Conservation (phyloP, 1,140 invertebrate species). For the Tetragonula clypearis region DNA sequence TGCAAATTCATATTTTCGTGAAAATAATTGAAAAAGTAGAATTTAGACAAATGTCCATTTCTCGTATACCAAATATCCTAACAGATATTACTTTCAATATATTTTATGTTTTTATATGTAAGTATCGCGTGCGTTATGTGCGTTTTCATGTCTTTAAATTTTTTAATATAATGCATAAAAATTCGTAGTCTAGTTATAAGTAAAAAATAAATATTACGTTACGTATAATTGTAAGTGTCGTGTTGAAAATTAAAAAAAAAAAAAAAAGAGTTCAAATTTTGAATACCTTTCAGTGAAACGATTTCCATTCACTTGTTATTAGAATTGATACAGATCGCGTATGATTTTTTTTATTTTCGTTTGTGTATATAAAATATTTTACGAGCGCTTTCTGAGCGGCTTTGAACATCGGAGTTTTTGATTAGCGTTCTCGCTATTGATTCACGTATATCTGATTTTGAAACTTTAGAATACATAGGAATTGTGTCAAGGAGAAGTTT, state of each 20-base stretch:
- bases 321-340: not conserved
- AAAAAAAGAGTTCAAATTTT: not conserved
- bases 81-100: too few relatives aligned
- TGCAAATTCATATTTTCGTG: too few relatives aligned
- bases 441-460: not conserved
- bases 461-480: not conserved
- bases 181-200: too few relatives aligned
- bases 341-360: not conserved
- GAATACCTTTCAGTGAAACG: not conserved
- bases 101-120: too few relatives aligned
- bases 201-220: too few relatives aligned
- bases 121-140: too few relatives aligned
- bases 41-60: too few relatives aligned
- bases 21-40: too few relatives aligned
- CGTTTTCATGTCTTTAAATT: too few relatives aligned
- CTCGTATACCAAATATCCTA: too few relatives aligned
- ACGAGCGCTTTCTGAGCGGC: not conserved
- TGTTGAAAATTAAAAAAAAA: not conserved
- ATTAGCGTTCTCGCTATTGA: not conserved
- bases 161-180: too few relatives aligned
- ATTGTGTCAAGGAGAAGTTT: not conserved
- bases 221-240: too few relatives aligned
- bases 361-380: not conserved
- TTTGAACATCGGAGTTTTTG: not conserved
- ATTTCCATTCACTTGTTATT: not conserved